Evolutionary conservation across 2,113 vertebrate genomes (phyloP), one percentile per base, ranked within the genome.

Genomic region (Serinus canaria): DNA sequence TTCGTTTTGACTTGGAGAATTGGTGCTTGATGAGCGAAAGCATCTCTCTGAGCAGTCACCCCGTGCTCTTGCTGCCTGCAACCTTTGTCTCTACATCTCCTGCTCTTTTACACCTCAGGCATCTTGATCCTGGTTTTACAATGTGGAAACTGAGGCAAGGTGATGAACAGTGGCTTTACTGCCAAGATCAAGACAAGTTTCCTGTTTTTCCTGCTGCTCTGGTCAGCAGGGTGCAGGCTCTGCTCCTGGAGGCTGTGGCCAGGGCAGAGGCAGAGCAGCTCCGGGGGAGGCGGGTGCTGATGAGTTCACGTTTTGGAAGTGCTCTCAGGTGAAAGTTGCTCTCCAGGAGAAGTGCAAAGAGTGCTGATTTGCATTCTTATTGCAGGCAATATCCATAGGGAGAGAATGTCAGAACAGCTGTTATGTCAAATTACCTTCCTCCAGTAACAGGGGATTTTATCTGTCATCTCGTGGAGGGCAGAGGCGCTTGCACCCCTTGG

Each of bases 361-460:
- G 78, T 37, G 58, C 94, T 95, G 82, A 97, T 97, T 97, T 97
- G 96, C 97, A 97, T 97, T 96, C 96, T 96, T 96, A 96, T 96
- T 96, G 96, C 94, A 6, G 33, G 93, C 94, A 80, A 84, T 94
- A 96, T 97, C 96, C 96, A 92, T 91, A n/a, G 96, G 94, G 96
- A 96, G 91, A 94, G 95, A 96, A 96, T 96, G 96, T 97, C 96
- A 97, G 95, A 96, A 96, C 95, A 97, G 96, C 94, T 97, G 95
- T 96, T 97, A 96, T 95, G 92, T 97, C 97, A 97, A 94, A 95
- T 97, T 96, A 97, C 91, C 96, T 97, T 96, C 90, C 83, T 95
- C 68, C 87, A 91, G 91, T 69, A 96, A 95, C 94, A 88, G 86
- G 94, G 92, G 92, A 88, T 97, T 95, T 96, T 94, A 92, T 96